phyloP scores from a whole-genome alignment of 2,797 vertebrate species.

The Poecilia velifera region DNA sequence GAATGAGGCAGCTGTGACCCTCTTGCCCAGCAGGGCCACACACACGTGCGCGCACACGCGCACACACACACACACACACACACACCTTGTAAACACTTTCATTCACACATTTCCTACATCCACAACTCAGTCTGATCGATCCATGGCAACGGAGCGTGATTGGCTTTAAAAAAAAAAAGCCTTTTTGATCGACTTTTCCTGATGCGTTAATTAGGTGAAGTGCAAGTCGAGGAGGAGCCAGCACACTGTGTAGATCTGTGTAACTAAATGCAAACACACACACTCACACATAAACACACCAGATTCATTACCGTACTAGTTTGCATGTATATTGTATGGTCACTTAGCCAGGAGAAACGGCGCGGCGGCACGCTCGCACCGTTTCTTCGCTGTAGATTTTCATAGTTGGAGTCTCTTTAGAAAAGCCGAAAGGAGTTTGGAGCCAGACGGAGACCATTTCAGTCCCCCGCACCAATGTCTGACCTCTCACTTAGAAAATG shows the following conservation, averaged over 20 bases:
- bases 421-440: slow-evolving; percentile 70
- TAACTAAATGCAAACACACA: slow-evolving; percentile 65
- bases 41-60: not conserved
- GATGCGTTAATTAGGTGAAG: slow-evolving; percentile 55
- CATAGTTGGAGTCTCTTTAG: slow-evolving; percentile 78
- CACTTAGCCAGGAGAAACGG: slow-evolving; percentile 73
- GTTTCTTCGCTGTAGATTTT: slow-evolving; percentile 79
- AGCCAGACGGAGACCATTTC: slow-evolving; percentile 63
- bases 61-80: not conserved
- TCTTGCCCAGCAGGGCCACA: slow-evolving; percentile 43
- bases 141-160: slow-evolving; percentile 44
- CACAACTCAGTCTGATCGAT: slow-evolving; percentile 69
- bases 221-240: slow-evolving; percentile 51
- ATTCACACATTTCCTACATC: slow-evolving; percentile 72
- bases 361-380: slow-evolving; percentile 55
- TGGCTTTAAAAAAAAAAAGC: slow-evolving; percentile 34
- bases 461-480: slow-evolving; percentile 56
- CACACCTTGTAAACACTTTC: slow-evolving; percentile 69
- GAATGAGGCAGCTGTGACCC: slow-evolving; percentile 71
- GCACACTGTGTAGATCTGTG: slow-evolving; percentile 77
- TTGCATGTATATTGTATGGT: slow-evolving; percentile 86
- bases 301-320: slow-evolving; percentile 80
- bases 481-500: slow-evolving; percentile 37
- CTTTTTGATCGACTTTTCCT: slow-evolving; percentile 54
- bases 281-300: slow-evolving; percentile 70